Evolutionary conservation across 2,797 vertebrate genomes (phyloP).

Genomic region (Natrix natrix): DNA sequence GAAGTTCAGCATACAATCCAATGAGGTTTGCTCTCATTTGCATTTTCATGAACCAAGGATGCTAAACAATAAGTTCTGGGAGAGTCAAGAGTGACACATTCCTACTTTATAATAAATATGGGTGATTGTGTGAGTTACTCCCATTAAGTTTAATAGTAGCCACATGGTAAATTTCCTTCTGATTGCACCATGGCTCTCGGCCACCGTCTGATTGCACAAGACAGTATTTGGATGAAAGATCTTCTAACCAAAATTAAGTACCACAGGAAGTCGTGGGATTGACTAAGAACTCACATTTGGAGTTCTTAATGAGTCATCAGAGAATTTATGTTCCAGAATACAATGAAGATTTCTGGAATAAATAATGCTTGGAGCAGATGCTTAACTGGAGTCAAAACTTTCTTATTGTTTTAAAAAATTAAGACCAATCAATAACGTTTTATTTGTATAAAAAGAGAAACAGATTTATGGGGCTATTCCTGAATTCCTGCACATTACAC

Average conservation of each 20-base stretch:
- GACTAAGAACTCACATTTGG: conserved; percentile 14
- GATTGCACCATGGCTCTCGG: conserved; percentile 21
- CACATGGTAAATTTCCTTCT: conserved; percentile 36
- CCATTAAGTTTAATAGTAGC: conserved; percentile 31
- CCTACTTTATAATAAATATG: not conserved
- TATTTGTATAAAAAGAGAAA: not conserved
- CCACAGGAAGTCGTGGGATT: conserved; percentile 22
- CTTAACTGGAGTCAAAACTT: not conserved
- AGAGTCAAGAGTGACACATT: conserved; percentile 17
- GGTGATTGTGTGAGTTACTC: conserved; percentile 29
- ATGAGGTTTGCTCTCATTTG: conserved; percentile 6
- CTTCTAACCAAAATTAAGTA: conserved; percentile 17
- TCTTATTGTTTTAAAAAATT: not conserved
- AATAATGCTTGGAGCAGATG: conserved; percentile 20
- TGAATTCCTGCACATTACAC: not conserved
- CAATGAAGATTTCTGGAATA: conserved; percentile 24
- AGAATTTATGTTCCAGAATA: conserved; percentile 11
- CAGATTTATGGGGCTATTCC: not conserved
- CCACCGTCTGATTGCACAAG: conserved; percentile 26
- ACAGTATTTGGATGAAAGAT: conserved; percentile 23
- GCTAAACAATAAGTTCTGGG: not conserved
- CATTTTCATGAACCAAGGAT: conserved; percentile 8
- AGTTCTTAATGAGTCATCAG: conserved; percentile 28
- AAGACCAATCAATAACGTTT: not conserved
- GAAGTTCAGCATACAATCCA: not conserved